phyloP scores from a whole-genome alignment of 2,797 vertebrate species.

The Caiman crocodilus region DNA sequence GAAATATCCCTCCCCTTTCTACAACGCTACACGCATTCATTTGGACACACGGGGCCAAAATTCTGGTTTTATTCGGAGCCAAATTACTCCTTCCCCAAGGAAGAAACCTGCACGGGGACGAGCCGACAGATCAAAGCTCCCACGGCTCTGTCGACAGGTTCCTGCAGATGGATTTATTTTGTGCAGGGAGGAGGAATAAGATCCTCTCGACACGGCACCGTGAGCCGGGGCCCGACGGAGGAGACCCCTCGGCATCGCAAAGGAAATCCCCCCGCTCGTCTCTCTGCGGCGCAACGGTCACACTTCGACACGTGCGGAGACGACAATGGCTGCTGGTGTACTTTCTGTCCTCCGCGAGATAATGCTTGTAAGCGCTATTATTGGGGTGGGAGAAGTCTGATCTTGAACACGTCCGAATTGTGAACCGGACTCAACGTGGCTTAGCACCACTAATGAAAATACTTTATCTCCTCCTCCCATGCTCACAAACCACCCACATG shows the following conservation, averaged over 20 bases:
- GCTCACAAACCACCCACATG: constrained; percentile 86
- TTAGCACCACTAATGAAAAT: constrained; percentile 92
- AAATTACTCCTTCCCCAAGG: neutral
- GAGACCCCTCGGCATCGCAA: neutral
- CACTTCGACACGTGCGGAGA: neutral
- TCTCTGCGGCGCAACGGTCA: fast-evolving
- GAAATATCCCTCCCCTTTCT: neutral
- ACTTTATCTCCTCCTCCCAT: constrained; percentile 83
- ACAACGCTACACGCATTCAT: neutral
- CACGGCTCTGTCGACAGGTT: neutral
- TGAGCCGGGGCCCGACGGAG: too few relatives aligned
- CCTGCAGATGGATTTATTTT: neutral
- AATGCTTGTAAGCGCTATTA: constrained; percentile 66
- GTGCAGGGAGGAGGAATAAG: neutral
- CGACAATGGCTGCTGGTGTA: constrained; percentile 30
- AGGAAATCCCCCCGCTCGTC: neutral
- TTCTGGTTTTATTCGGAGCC: neutral
- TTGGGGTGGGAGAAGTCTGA: constrained; percentile 61
- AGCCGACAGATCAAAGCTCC: neutral
- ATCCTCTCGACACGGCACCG: too few relatives aligned
- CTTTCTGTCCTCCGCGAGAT: constrained; percentile 44
- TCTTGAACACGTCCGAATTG: constrained; percentile 75
- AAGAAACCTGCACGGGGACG: neutral
- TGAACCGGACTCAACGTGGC: constrained; percentile 86
- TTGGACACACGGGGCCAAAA: neutral